Evolutionary conservation across 2,888 invertebrate species (phyloP).

Genomic region (Dryadula phaetusa): DNA sequence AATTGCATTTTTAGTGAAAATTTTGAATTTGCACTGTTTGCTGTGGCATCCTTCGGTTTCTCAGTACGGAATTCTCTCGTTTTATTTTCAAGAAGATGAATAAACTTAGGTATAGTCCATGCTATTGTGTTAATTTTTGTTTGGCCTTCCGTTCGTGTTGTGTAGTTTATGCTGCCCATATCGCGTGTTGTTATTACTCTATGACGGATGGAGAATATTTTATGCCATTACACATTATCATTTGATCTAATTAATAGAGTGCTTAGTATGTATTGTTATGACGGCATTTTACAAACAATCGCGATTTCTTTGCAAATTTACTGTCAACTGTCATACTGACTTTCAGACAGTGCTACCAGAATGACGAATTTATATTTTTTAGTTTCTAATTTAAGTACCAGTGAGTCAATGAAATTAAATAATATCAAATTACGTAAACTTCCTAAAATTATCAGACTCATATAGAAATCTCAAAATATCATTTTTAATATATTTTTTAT

Average conservation of each 20-base stretch:
- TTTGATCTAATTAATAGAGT: not conserved
- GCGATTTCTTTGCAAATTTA: not conserved
- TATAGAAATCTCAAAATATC: no score
- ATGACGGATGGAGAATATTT: not conserved
- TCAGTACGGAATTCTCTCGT: constrained; percentile 69
- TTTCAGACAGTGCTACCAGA: not conserved
- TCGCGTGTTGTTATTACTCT: not conserved
- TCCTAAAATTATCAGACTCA: no score
- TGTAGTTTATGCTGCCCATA: constrained; percentile 64
- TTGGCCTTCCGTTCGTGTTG: constrained; percentile 73
- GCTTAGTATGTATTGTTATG: not conserved
- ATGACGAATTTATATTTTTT: not conserved
- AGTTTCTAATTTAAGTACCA: no score
- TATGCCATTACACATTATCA: not conserved
- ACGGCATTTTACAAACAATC: constrained; percentile 1
- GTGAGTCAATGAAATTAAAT: no score
- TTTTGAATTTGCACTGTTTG: constrained; percentile 55
- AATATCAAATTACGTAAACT: no score
- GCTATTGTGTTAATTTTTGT: constrained; percentile 73
- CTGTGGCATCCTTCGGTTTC: constrained; percentile 57
- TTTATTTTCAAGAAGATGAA: constrained; percentile 67
- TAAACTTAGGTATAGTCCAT: constrained; percentile 74
- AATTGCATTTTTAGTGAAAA: constrained; percentile 78
- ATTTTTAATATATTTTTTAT: no score
- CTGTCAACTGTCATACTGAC: constrained; percentile 1